phyloP scores from a whole-genome alignment of 2,113 vertebrate genomes.

The Tupaia chinensis region DNA sequence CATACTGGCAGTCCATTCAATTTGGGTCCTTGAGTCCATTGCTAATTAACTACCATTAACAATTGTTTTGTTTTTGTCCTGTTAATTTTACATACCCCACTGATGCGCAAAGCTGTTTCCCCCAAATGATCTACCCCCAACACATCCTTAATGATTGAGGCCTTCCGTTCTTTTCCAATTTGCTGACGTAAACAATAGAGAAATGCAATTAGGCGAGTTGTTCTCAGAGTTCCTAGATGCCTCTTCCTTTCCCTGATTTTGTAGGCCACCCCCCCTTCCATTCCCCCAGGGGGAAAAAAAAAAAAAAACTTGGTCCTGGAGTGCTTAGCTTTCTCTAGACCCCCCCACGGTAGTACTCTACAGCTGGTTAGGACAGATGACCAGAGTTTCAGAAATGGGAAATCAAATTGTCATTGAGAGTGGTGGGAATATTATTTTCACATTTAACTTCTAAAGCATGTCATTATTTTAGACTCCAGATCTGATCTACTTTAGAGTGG shows the following conservation, averaged over 20 bases:
- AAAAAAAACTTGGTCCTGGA: not conserved
- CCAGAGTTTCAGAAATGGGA: not conserved
- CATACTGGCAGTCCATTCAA: slow-evolving; percentile 77
- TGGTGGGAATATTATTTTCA: not conserved
- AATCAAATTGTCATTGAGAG: not conserved
- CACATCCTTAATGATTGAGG: slow-evolving; percentile 82
- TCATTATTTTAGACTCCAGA: not conserved
- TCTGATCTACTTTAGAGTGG: not conserved
- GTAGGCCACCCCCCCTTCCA: not conserved
- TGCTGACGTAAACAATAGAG: slow-evolving; percentile 78
- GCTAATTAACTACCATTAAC: slow-evolving; percentile 85
- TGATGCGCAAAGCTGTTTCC: slow-evolving; percentile 71
- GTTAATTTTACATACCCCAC: slow-evolving; percentile 80
- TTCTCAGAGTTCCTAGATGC: slow-evolving; percentile 60
- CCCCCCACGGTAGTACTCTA: no score
- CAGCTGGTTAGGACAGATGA: not conserved
- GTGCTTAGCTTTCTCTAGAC: not conserved
- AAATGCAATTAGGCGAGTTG: slow-evolving; percentile 84
- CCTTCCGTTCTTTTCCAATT: slow-evolving; percentile 78
- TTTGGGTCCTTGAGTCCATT: slow-evolving; percentile 82
- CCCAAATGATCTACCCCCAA: slow-evolving; percentile 66
- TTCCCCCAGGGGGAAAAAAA: not conserved
- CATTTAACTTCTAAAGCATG: not conserved
- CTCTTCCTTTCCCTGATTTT: slow-evolving; percentile 2
- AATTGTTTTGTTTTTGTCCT: slow-evolving; percentile 81